These are phyloP conservation scores for Odontamblyopus rebecca DNA, from an alignment of 2,797 vertebrate genomes.

Conservation along the genomic window DNA sequence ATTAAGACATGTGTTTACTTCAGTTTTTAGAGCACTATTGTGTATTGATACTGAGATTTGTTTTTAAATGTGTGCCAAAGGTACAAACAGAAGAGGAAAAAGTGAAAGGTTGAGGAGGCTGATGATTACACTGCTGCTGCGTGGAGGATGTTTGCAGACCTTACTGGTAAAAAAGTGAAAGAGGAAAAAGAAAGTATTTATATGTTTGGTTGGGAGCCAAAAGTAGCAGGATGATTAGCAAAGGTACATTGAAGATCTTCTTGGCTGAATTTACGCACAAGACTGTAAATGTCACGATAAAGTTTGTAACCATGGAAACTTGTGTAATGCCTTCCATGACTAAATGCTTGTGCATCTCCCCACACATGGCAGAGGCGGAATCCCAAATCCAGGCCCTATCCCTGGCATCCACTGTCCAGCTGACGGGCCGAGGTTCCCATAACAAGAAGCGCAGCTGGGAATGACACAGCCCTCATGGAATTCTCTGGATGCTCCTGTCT, in stretches of 20 bases:
- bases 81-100: neutral
- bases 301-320: constrained; percentile 23
- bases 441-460: constrained; percentile 58
- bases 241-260: neutral
- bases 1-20: neutral
- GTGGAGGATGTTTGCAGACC: no score
- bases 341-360: constrained; percentile 39
- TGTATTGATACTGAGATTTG: neutral
- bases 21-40: neutral
- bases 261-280: neutral
- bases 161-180: neutral
- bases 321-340: constrained; percentile 25
- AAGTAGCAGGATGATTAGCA: neutral
- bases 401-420: constrained; percentile 61
- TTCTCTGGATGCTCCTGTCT: constrained; percentile 29
- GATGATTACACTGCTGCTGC: neutral
- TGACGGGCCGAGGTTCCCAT: constrained; percentile 60
- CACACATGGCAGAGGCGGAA: constrained; percentile 52
- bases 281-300: neutral
- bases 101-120: neutral
- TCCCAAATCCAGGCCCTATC: constrained; percentile 32
- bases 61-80: neutral
- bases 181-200: neutral
- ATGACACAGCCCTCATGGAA: constrained; percentile 42
- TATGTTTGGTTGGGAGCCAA: neutral